Base-by-base conservation (phyloP, 1,140 invertebrate species). In the Danaus plexippus region DNA sequence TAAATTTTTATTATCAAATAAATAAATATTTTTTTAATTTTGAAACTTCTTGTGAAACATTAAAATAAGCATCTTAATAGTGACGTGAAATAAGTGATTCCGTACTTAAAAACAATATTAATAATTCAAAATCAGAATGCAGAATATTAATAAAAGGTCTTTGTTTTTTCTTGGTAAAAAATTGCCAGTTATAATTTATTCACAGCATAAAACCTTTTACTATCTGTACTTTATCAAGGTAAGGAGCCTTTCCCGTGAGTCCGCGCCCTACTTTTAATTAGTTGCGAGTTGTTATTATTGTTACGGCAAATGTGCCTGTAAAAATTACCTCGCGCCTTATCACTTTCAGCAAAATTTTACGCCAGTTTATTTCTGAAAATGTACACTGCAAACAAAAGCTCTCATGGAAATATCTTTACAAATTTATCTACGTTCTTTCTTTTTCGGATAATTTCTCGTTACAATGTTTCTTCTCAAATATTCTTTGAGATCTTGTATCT, bases 211-310 rank as follows among this genome's bases (percentile, higher is more conserved):
- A 48, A 12, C 11, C 66, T 71, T 80, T 66, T 73, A 66, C 67
- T 40, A 43, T 66, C 76, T 18, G 49, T 75, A 80, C 74, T 12
- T 71, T 76, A 73, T 70, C 67, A 79, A 80, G 75, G 80, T 65
- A 67, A 64, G 69, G 67, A 73, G 68, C 69, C 62, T 66, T 58
- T 69, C 67, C 66, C 68, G 45, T 52, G 71, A 72, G 71, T 70
- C 66, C 66, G 66, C 66, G 75, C 76, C 66, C 69, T 71, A 72
- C 70, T 77, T 85, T 81, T 85, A 85, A 85, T 85, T 83, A 85
- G 81, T 85, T 80, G 74, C 71, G 65, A 80, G 81, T 77, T 81
- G 79, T 76, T 82, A 80, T 84, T 84, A 81, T 84, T 84, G 76
- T 82, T 76, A 80, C 73, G 60, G 74, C 64, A 75, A 82, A 79